A percentile compares a stretch with the other conserved stretches of the same genome.
Evolutionary conservation across 2,888 invertebrate genomes (phyloP).

Genomic region (Cosmopolites sordidus): DNA sequence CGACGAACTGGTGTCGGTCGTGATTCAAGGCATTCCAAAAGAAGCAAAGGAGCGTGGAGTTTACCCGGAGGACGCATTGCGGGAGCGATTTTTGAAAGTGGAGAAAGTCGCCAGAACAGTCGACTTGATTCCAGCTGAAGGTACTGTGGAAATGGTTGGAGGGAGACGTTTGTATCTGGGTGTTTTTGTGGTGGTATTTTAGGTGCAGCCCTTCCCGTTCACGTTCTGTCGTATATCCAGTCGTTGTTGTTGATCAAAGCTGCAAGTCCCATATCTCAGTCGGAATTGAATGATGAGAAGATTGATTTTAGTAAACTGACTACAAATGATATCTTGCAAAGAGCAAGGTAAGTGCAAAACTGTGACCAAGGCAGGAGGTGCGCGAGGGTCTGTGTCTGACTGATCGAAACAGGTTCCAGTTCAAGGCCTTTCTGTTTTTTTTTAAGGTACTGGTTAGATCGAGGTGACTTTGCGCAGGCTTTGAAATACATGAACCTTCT

Average conservation of each 20-base stretch:
- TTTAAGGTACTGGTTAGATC: conserved; percentile 77
- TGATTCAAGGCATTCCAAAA: conserved; percentile 72
- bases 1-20: conserved; percentile 75
- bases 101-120: conserved; percentile 77
- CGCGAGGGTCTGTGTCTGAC: too few relatives aligned
- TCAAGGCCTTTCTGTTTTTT: conserved; percentile 6
- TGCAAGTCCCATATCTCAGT: conserved; percentile 64
- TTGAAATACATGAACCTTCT: conserved; percentile 82
- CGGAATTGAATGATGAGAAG: conserved; percentile 68
- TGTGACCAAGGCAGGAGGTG: too few relatives aligned
- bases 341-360: conserved; percentile 67
- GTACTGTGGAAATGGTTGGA: conserved; percentile 3
- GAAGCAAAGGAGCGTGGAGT: conserved; percentile 78
- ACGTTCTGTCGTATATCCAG: conserved; percentile 84
- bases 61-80: conserved; percentile 79
- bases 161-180: too few relatives aligned
- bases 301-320: conserved; percentile 70
- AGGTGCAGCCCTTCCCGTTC: conserved; percentile 75
- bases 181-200: conserved; percentile 2
- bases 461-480: conserved; percentile 81
- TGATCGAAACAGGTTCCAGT: too few relatives aligned
- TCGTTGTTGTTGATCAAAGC: conserved; percentile 74
- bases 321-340: conserved; percentile 84
- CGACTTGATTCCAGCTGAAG: conserved; percentile 81
- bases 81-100: conserved; percentile 79